A percentile compares a stretch with the other conserved stretches of the same genome.
These are phyloP conservation scores for Thera obeliscata DNA, from an alignment of 2,888 invertebrate species.

Conservation along the genomic window DNA sequence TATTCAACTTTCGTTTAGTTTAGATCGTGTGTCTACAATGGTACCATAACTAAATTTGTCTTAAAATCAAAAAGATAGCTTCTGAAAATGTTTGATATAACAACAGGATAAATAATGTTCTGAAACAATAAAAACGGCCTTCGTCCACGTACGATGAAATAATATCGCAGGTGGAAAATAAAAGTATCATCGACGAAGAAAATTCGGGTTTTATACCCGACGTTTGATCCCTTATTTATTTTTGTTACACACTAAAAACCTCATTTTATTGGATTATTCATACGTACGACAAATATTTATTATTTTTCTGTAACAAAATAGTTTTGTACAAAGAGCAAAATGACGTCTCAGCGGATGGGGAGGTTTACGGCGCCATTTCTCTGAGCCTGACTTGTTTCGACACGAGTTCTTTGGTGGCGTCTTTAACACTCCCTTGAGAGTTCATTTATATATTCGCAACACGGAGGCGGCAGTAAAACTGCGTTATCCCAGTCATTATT, in stretches of 20 bases:
- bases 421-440: constrained; percentile 82
- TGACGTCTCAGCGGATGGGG: constrained; percentile 76
- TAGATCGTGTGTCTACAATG: too few relatives aligned
- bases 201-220: constrained; percentile 14
- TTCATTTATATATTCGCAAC: constrained; percentile 84
- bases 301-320: constrained; percentile 65
- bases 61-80: too few relatives aligned
- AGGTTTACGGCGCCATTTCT: constrained; percentile 80
- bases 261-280: constrained; percentile 45
- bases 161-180: constrained; percentile 12
- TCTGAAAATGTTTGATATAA: too few relatives aligned
- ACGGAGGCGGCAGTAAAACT: constrained; percentile 82
- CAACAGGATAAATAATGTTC: not conserved
- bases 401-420: constrained; percentile 80
- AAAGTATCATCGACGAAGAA: constrained; percentile 3
- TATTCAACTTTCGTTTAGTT: too few relatives aligned
- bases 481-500: constrained; percentile 84
- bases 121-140: not conserved
- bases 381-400: constrained; percentile 79
- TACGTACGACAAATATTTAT: constrained; percentile 52
- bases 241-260: constrained; percentile 21
- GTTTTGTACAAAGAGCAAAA: constrained; percentile 68
- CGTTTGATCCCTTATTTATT: constrained; percentile 22
- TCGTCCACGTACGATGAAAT: not conserved
- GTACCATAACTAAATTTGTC: too few relatives aligned